Evolutionary conservation across 2,113 vertebrate genomes (phyloP).

Genomic region (Perca fluviatilis): DNA sequence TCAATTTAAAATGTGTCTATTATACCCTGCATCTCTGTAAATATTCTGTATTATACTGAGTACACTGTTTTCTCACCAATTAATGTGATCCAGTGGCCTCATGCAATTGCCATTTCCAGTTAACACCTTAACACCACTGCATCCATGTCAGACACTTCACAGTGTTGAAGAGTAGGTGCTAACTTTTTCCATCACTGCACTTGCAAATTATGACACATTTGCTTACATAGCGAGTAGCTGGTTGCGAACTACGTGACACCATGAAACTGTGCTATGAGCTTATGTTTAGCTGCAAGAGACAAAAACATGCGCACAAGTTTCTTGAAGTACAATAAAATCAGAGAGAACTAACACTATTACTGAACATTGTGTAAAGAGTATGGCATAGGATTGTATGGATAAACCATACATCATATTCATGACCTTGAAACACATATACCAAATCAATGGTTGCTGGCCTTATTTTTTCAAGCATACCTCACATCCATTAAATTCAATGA

Average conservation of each 20-base stretch:
- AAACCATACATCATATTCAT: neutral
- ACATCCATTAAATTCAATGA: conserved; percentile 60
- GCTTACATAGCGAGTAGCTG: conserved; percentile 50
- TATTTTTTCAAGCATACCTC: conserved; percentile 57
- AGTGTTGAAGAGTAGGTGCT: conserved; percentile 57
- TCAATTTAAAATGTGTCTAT: neutral
- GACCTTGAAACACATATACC: conserved; percentile 11
- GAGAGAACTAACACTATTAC: neutral
- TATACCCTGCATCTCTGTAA: neutral
- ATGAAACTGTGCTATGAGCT: conserved; percentile 20
- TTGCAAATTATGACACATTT: conserved; percentile 66
- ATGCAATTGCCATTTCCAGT: conserved; percentile 39
- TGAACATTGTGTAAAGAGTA: neutral
- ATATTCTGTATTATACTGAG: neutral
- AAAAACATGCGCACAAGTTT: conserved; percentile 1
- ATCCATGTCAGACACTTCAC: conserved; percentile 35
- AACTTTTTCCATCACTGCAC: conserved; percentile 67
- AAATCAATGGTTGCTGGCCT: conserved; percentile 52
- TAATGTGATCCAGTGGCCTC: conserved; percentile 12
- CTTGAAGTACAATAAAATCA: neutral
- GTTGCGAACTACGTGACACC: conserved; percentile 41
- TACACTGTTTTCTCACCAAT: neutral
- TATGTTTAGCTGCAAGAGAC: conserved; percentile 21
- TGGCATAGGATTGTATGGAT: neutral
- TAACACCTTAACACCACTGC: conserved; percentile 49